Base-by-base conservation (phyloP, 2,113 vertebrate genomes). In the Potamarius usumacintae region DNA sequence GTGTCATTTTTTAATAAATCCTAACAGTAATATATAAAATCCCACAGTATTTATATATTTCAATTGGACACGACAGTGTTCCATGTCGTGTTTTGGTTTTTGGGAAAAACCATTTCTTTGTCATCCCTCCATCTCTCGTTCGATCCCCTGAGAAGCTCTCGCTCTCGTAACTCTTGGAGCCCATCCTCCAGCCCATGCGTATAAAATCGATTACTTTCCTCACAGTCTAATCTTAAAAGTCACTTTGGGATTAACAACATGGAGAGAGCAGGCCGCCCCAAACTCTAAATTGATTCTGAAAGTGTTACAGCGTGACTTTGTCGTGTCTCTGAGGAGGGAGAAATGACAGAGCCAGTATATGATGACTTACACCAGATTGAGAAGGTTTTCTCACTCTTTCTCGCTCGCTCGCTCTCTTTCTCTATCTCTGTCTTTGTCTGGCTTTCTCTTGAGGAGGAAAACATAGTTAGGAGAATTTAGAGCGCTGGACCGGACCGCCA, bases 261-360 rank as follows among this genome's bases (percentile, higher is more conserved):
- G 89, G 90, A 92, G 89, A 82, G 80, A 55, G 58, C 57, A 63
- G 79, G 30, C 88, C 86, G 86, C 91, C 91, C 89, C 86, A 22
- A 7, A 91, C 90, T 92, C 92, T 90, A 94, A 93, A 95, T 92
- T 92, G 94, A 95, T 95, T 93, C 92, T 93, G 91, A 93, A 94
- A 92, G 76, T 82, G 84, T 15, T 86, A 60, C 85, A 34, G 84
- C 78, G 87, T 86, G 89, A 85, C 82, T 88, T 78, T 71, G 83
- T 79, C 52, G 34, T 18, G 69, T 87, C 83, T 85, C 79, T 22
- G 34, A 65, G 80, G 89, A 82, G 55, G n/a, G 63, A 42, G 83
- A 58, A 76, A 65, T 4, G 65, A 15, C 48, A 25, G n/a, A 71
- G 82, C 77, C 5, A 76, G 25, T 77, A 78, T 69, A 48, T 65